Evolutionary conservation across 2,888 invertebrate genomes (phyloP).

Genomic region (Pediacus dermestoides): DNA sequence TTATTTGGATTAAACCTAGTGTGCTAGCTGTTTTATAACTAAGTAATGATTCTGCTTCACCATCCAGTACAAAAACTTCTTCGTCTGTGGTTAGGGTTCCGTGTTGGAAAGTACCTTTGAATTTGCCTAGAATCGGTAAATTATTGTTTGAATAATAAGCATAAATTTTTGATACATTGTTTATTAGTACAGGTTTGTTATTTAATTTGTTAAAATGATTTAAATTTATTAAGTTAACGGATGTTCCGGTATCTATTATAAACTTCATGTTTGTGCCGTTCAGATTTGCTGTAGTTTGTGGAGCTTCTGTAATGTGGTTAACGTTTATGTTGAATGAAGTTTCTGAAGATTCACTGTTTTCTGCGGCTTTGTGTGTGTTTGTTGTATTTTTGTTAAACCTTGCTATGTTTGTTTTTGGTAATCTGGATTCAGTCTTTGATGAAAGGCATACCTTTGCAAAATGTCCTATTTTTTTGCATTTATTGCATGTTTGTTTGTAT

Average conservation of each 20-base stretch:
- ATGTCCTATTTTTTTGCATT: slow-evolving; percentile 15
- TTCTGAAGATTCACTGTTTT: neutral
- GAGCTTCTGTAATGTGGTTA: slow-evolving; percentile 4
- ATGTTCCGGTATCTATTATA: slow-evolving; percentile 13
- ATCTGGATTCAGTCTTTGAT: too few relatives aligned
- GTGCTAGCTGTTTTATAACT: slow-evolving; percentile 7
- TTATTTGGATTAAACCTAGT: slow-evolving; percentile 8
- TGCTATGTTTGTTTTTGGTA: too few relatives aligned
- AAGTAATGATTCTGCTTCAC: slow-evolving; percentile 5
- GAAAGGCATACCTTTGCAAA: slow-evolving; percentile 17
- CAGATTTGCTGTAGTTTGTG: neutral
- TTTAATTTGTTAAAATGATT: slow-evolving; percentile 7
- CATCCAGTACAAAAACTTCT: slow-evolving; percentile 11
- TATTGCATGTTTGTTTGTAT: slow-evolving; percentile 10
- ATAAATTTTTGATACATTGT: neutral
- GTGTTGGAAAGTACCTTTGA: slow-evolving; percentile 6
- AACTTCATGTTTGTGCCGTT: slow-evolving; percentile 6
- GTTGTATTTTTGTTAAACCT: too few relatives aligned
- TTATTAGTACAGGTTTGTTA: slow-evolving; percentile 4
- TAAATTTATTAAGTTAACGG: slow-evolving; percentile 10
- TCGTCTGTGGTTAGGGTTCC: neutral
- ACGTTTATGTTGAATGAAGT: neutral
- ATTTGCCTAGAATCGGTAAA: slow-evolving; percentile 8
- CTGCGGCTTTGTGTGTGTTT: slow-evolving; percentile 1
- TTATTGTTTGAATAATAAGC: slow-evolving; percentile 4